phyloP scores from a whole-genome alignment of 1,140 invertebrate genomes.

The Diorhabda carinulata region DNA sequence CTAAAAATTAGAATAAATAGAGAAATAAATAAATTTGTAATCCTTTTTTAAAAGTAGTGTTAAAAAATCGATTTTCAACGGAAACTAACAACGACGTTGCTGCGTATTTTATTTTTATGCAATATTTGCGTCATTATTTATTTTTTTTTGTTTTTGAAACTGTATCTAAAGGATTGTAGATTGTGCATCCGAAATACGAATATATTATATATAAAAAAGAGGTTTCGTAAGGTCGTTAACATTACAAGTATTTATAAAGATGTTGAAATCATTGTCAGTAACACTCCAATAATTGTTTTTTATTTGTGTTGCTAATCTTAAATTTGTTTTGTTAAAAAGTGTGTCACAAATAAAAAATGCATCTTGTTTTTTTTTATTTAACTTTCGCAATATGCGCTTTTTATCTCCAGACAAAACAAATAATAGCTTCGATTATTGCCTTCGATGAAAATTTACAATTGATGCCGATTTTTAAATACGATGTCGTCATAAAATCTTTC shows the following conservation, averaged over 20 bases:
- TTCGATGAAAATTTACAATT: slow-evolving; percentile 1
- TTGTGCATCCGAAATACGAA: too few species aligned
- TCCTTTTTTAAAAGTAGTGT: too few species aligned
- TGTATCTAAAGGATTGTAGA: too few species aligned
- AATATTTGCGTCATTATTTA: too few species aligned
- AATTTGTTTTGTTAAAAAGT: slow-evolving; percentile 29
- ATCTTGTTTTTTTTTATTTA: slow-evolving; percentile 16
- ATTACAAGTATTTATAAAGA: slow-evolving; percentile 10
- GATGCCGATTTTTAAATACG: background rate
- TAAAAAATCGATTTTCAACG: too few species aligned
- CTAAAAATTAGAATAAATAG: too few species aligned
- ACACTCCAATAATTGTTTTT: slow-evolving; percentile 12
- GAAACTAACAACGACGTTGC: too few species aligned
- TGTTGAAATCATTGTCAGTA: slow-evolving; percentile 10
- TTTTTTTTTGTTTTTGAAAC: too few species aligned
- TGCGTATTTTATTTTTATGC: too few species aligned
- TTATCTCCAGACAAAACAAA: slow-evolving; percentile 34
- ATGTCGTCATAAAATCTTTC: slow-evolving; percentile 14
- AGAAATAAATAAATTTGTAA: too few species aligned
- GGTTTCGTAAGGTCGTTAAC: background rate
- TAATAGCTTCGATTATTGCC: slow-evolving; percentile 1
- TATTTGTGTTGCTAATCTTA: slow-evolving; percentile 22
- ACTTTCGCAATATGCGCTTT: slow-evolving; percentile 27
- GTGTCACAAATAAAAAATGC: slow-evolving; percentile 27
- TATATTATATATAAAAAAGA: background rate